A percentile compares a stretch with the other conserved stretches of the same genome.
Conservation (phyloP, 2,888 invertebrate genomes). For the Anarsia innoxiella region DNA sequence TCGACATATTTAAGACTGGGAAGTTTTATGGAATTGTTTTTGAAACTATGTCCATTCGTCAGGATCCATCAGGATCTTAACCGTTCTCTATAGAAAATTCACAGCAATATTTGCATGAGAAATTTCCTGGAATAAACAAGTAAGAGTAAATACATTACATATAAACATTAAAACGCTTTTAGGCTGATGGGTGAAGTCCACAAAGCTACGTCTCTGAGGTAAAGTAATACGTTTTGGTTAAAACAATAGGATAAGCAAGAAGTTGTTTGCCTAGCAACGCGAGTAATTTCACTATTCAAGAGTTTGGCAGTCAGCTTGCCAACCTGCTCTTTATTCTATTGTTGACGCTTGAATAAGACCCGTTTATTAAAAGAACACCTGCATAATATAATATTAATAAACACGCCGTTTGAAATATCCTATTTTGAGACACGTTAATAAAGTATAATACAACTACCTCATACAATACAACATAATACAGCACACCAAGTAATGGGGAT, state of each 20-base stretch:
- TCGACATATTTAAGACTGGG: constrained; percentile 19
- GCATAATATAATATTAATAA: no score
- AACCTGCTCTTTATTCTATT: background rate
- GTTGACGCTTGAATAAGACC: background rate
- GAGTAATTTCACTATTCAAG: background rate
- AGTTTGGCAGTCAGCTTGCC: background rate
- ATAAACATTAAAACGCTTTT: constrained; percentile 22
- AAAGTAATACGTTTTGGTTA: constrained; percentile 1
- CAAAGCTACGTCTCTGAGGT: background rate
- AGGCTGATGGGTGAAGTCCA: constrained; percentile 5
- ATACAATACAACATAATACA: no score
- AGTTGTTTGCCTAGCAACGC: background rate
- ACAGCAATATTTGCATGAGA: no score
- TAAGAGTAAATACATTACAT: background rate
- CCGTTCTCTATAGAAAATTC: no score
- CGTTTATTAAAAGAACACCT: background rate
- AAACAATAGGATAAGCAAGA: background rate
- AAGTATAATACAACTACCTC: no score
- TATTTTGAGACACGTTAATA: no score
- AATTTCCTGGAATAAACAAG: no score
- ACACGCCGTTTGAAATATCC: no score
- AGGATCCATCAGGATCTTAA: no score
- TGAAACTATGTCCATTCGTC: no score
- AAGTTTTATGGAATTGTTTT: background rate
- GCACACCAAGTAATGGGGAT: no score